Conservation (phyloP, 2,888 invertebrate species). For the Drosophila conformis region DNA sequence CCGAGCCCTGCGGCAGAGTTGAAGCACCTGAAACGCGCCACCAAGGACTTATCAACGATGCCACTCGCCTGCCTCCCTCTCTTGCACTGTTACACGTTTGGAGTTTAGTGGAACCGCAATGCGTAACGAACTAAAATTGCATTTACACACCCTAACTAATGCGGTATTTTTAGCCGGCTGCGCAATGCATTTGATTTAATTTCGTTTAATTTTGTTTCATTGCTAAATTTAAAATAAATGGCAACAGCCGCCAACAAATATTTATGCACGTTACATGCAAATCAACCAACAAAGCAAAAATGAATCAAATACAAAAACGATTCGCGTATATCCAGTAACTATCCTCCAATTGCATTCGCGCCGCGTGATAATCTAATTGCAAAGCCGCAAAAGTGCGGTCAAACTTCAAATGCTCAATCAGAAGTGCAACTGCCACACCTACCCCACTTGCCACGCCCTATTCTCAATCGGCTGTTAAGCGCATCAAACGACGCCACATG, state of each 20-base stretch:
- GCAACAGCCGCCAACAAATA: constrained; percentile 64
- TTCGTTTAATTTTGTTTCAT: constrained; percentile 48
- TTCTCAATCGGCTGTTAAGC: constrained; percentile 4
- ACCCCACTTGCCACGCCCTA: neutral
- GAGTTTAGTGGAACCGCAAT: constrained; percentile 62
- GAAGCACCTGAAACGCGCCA: constrained; percentile 72
- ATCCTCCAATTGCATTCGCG: neutral
- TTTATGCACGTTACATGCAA: constrained; percentile 57
- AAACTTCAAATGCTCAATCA: constrained; percentile 72
- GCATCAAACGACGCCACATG: constrained; percentile 24
- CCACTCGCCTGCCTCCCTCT: constrained; percentile 11
- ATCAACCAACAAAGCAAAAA: constrained; percentile 44
- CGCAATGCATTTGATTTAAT: constrained; percentile 59
- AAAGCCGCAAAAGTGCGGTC: constrained; percentile 74
- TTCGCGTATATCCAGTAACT: neutral
- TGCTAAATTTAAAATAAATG: constrained; percentile 60
- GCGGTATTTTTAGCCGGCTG: constrained; percentile 50
- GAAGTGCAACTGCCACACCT: constrained; percentile 36
- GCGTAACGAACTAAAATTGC: constrained; percentile 79
- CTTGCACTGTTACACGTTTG: neutral
- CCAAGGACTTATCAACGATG: constrained; percentile 64
- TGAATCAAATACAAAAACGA: constrained; percentile 40
- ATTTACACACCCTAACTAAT: constrained; percentile 77
- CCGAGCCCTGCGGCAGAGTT: constrained; percentile 56
- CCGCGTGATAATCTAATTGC: constrained; percentile 77